Conservation (phyloP, 2,888 invertebrate species). For the Yponomeuta evonymella region DNA sequence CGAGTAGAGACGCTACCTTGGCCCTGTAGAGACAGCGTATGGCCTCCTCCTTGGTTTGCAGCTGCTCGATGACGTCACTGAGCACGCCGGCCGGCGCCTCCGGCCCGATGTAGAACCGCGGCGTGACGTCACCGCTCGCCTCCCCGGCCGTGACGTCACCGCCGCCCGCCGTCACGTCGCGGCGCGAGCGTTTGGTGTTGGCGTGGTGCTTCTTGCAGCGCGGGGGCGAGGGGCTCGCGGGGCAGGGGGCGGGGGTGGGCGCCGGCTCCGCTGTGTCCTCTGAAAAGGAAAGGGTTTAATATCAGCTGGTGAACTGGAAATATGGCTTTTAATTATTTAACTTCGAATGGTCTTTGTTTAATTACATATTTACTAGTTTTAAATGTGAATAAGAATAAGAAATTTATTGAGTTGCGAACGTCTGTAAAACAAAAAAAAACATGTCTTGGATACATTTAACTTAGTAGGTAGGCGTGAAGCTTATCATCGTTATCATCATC, state of each 20-base stretch:
- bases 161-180: conserved; percentile 33
- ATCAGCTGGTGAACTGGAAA: no score
- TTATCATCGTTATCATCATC: no score
- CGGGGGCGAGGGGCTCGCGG: neutral
- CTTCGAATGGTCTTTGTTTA: no score
- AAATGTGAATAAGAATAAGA: no score
- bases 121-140: conserved; percentile 20
- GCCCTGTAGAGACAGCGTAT: neutral
- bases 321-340: no score
- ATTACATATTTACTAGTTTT: no score
- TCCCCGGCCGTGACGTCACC: conserved; percentile 30
- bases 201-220: conserved; percentile 60
- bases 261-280: neutral
- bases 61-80: neutral
- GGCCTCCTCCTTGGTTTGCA: neutral
- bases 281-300: neutral
- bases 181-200: conserved; percentile 47
- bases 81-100: conserved; percentile 16
- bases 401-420: no score
- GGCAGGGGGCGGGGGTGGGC: neutral
- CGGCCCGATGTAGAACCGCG: conserved; percentile 52
- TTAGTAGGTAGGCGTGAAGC: no score
- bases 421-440: no score
- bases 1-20: neutral
- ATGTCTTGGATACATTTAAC: no score